Percentiles rank a stretch among this genome's conserved stretches.
These are phyloP conservation scores for Sebastes kiyomatsui DNA, from an alignment of 2,797 vertebrate genomes.

Conservation along the genomic window DNA sequence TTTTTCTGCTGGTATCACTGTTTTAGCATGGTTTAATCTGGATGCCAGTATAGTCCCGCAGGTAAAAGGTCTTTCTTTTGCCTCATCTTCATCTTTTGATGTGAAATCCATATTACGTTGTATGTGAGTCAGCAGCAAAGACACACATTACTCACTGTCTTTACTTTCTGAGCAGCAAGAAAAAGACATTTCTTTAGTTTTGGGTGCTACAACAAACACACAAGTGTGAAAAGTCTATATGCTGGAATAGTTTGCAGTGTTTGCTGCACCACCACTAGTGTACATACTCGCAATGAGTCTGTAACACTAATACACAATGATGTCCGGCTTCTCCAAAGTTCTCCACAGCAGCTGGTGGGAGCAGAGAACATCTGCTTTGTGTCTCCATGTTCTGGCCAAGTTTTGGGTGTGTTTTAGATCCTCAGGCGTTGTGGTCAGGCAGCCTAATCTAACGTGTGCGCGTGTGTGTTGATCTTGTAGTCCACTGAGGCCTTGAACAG, in stretches of 20 bases:
- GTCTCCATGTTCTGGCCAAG: conserved; percentile 43
- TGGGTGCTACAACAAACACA: neutral
- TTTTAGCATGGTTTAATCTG: conserved; percentile 10
- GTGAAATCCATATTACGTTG: conserved; percentile 26
- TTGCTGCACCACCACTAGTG: neutral
- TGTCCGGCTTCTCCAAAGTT: conserved; percentile 55
- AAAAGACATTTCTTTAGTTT: neutral
- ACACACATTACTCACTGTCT: conserved; percentile 14
- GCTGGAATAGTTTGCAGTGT: neutral
- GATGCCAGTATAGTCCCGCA: conserved; percentile 4
- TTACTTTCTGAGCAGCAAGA: conserved; percentile 11
- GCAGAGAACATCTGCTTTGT: conserved; percentile 67
- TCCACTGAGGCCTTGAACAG: neutral
- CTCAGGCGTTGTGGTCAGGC: conserved; percentile 31
- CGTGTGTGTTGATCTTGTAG: conserved; percentile 26
- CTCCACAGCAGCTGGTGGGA: conserved; percentile 62
- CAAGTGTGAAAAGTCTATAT: neutral
- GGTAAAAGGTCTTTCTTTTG: conserved; percentile 18
- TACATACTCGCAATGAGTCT: conserved; percentile 6
- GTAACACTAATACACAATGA: conserved; percentile 55
- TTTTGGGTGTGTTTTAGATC: conserved; percentile 43
- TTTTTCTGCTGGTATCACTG: conserved; percentile 11
- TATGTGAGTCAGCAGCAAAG: conserved; percentile 33
- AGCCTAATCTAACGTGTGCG: conserved; percentile 30
- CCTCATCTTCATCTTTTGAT: conserved; percentile 40